Evolutionary conservation across 2,888 invertebrate genomes (phyloP), one percentile per base, ranked within the genome.

Genomic region (Coelopa pilipes): DNA sequence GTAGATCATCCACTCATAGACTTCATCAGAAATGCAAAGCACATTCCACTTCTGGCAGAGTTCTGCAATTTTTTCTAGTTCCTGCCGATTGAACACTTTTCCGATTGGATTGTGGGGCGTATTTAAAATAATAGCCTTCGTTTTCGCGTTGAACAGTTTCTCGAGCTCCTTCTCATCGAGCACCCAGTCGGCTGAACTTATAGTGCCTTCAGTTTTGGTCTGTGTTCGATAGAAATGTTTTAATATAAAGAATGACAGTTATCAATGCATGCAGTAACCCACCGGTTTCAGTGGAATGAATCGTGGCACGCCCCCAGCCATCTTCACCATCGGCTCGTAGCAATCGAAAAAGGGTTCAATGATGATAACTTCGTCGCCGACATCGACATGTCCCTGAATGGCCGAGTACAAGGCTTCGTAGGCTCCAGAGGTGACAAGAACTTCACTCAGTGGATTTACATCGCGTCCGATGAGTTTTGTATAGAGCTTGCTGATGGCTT

Each of bases 291-390:
- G 89, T 0, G 98, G 93, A 78, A 99, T 94, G 85, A 94, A 98
- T 76, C 91, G 93, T 0, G 97, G 93, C 19, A 91, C 89, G 0
- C 98, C 99, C 1, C 96, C 96, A 1, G 97, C 96, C 80, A 92
- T 92, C 79, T 90, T 91, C 15, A 98, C 94, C 95, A 99, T 97
- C 1, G 97, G 97, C 79, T 94, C 96, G 83, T 99, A 99, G 84
- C 98, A 99, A 88, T 99, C 99, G 85, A 97, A 99, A 88, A 93
- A 99, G 0, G 99, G 99, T 86, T 99, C 99, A 78, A 99, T 97
- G 34, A 99, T 95, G 75, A 99, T 97, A 73, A 96, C 97, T 89
- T 98, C 95, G 85, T 95, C 95, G 0, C 93, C 97, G 1, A 90
- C 90, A 80, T 95, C 94, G 11, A 98, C 92, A 83, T 97, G 94